Base-by-base conservation (phyloP, 1,140 invertebrate genomes). In the Microvelia longipes region DNA sequence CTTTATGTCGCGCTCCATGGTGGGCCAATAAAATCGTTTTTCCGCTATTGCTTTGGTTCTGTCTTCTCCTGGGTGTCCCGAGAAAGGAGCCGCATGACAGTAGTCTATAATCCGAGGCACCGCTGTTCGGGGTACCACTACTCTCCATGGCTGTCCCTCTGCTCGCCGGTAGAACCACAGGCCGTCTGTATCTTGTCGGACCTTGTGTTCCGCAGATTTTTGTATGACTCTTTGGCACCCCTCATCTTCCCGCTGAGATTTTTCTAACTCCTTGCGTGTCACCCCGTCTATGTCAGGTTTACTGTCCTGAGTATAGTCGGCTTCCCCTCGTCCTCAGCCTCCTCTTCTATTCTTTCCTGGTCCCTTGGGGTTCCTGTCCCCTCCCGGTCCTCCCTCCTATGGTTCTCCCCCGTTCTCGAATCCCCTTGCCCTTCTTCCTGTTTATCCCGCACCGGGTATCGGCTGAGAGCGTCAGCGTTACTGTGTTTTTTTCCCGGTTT, bases 401-500 rank as follows among this genome's bases (percentile, higher is more conserved):
- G n/a, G n/a, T n/a, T n/a, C n/a, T n/a, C n/a, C n/a, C n/a, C n/a
- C n/a, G n/a, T n/a, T n/a, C n/a, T n/a, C n/a, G n/a, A n/a, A n/a
- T n/a, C n/a, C n/a, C n/a, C n/a, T n/a, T n/a, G n/a, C n/a, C n/a
- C n/a, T n/a, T n/a, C n/a, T n/a, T n/a, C n/a, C n/a, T n/a, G n/a
- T n/a, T n/a, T n/a, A n/a, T n/a, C n/a, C n/a, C n/a, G n/a, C n/a
- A n/a, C n/a, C n/a, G 15, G 5, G 25, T 26, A 64, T 5, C 62
- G 15, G 24, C 67, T 68, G 19, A 68, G 67, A 1, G 28, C 67
- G 28, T 68, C 78, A 0, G 76, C 79, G 65, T 78, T 77, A 1
- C 68, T 69, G 69, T 80, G 78, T 50, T 71, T 30, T 68, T 72
- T 77, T 2, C 79, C 79, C 35, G 75, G 69, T 73, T 79, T 78